Evolutionary conservation across 2,888 invertebrate genomes (phyloP), one percentile per base, ranked within the genome.

Genomic region (Rhingia campestris): DNA sequence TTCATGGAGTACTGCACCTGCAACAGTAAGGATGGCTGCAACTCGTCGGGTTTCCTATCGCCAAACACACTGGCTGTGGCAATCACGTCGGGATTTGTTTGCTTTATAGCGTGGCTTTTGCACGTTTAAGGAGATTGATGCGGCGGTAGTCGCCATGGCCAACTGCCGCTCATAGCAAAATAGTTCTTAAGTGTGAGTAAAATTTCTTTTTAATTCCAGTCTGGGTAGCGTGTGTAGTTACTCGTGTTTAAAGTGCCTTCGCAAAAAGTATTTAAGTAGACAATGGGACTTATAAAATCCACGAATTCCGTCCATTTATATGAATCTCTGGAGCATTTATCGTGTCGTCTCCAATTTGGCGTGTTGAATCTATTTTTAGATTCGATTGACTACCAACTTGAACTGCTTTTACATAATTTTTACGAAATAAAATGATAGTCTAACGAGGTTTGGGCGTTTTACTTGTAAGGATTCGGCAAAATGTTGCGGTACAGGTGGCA

Each of bases 1-100:
- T 98, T 97, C 90, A 95, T 97, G 92, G 98, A 98, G 91, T 97
- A 96, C 88, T 98, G 98, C 90, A 97, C 97, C 0, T 98, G 98
- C 80, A 96, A 96, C 88, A 96, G 96, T 88, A 97, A 97, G 91
- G 97, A 98, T 90, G 97, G 97, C 0, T 98, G 98, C 89, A 98
- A 98, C 90, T 91, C 94, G 2, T 95, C 95, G 0, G 90, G 92
- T 0, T 86, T 91, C 7, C 89, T 92, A 12, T 88, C 88, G 35
- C 91, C 92, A 0, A 89, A 90, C 54, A 90, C 91, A 3, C 45
- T 87, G 7, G 85, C 77, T 56, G 86, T 88, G 3, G 87, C 64
- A 14, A 81, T 87, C 5, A 87, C 88, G 9, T 86, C 86, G 1
- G 66, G 82, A 32, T 67, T 86, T 58, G 75, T 88, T n/a, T 81